phyloP scores from a whole-genome alignment of 2,113 vertebrate species.

The Campylorhamphus procurvoides region DNA sequence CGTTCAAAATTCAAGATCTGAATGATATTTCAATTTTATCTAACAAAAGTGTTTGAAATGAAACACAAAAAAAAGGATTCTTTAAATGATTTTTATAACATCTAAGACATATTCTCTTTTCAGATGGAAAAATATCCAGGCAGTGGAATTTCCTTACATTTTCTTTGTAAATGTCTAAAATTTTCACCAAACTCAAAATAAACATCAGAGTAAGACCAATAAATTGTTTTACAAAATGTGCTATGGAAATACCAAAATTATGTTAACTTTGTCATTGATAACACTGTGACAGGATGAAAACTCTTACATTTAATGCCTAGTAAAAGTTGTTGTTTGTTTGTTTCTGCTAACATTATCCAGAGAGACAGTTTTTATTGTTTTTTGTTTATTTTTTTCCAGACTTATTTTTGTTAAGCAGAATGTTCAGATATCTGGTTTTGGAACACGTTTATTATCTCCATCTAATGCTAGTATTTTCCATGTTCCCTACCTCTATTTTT shows the following conservation, averaged over 20 bases:
- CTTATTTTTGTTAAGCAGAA: neutral
- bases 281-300: neutral
- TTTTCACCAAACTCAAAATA: neutral
- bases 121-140: neutral
- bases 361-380: neutral
- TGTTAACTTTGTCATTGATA: neutral
- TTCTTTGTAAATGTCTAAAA: neutral
- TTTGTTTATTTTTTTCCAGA: neutral
- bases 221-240: neutral
- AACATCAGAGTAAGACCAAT: neutral
- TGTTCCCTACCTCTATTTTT: neutral
- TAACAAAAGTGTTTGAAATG: neutral
- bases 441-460: neutral
- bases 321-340: neutral
- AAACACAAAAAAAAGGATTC: neutral
- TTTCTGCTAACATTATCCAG: neutral
- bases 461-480: neutral
- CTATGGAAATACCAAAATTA: neutral
- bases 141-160: neutral
- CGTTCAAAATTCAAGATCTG: neutral
- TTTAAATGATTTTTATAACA: neutral
- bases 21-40: neutral
- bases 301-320: neutral
- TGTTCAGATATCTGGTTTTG: neutral
- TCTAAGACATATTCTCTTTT: neutral